A percentile compares a stretch with the other conserved stretches of the same genome.
Conservation (phyloP, 2,113 vertebrate genomes). For the Nothobranchius kuhntae region DNA sequence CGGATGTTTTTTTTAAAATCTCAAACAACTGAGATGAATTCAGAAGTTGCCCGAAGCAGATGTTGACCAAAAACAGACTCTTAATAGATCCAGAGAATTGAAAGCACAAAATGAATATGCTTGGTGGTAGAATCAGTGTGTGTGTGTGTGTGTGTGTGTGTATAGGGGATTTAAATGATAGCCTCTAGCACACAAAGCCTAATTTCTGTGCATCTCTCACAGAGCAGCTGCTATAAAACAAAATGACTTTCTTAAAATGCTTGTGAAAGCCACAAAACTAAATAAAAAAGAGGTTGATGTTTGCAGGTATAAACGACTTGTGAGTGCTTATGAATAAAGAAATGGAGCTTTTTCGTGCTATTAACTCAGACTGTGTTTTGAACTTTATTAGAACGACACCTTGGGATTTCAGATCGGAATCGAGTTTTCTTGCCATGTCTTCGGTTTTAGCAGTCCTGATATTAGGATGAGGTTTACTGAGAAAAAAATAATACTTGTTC, state of each 20-base stretch:
- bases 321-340: too few species aligned
- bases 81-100: conserved; percentile 35
- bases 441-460: too few species aligned
- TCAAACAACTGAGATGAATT: conserved; percentile 40
- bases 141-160: conserved; percentile 28
- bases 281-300: conserved; percentile 4
- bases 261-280: not conserved
- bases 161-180: conserved; percentile 47
- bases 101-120: conserved; percentile 20
- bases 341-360: too few species aligned
- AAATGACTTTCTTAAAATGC: conserved; percentile 17
- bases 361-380: too few species aligned
- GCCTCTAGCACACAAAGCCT: conserved; percentile 36
- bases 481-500: too few species aligned
- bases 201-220: conserved; percentile 46
- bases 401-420: too few species aligned
- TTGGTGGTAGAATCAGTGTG: conserved; percentile 43
- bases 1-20: conserved; percentile 34
- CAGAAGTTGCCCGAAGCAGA: conserved; percentile 36
- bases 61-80: conserved; percentile 37
- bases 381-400: too few species aligned
- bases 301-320: conserved; percentile 14
- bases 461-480: too few species aligned
- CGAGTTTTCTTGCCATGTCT: too few species aligned
- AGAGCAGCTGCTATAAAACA: conserved; percentile 27